phyloP scores from a whole-genome alignment of 2,888 invertebrate genomes.

The Apamea epomidion region DNA sequence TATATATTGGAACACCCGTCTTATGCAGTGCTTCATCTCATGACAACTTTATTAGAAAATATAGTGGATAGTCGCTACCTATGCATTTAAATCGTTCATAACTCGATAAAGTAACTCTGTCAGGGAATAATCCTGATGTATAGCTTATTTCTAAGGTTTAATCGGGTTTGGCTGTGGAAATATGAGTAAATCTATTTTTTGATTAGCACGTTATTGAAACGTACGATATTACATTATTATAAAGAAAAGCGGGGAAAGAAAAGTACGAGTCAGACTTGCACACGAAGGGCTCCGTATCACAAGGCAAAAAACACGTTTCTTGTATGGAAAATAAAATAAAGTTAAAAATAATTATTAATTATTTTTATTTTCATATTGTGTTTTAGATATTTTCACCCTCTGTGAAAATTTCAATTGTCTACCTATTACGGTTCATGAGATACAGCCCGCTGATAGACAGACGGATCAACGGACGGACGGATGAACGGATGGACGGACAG shows the following conservation, averaged over 20 bases:
- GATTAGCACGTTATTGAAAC: not conserved
- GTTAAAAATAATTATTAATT: no score
- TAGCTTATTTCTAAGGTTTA: conserved; percentile 26
- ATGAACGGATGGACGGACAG: no score
- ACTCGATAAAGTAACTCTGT: conserved; percentile 52
- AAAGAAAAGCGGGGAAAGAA: not conserved
- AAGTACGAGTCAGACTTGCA: not conserved
- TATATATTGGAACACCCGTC: conserved; percentile 54
- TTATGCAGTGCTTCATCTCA: conserved; percentile 59
- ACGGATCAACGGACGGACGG: no score
- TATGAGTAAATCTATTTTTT: not conserved
- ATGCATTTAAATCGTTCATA: conserved; percentile 68
- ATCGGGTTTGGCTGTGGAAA: not conserved
- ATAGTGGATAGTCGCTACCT: conserved; percentile 62
- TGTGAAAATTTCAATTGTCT: no score
- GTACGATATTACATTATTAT: not conserved
- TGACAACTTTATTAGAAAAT: conserved; percentile 71
- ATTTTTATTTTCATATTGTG: no score
- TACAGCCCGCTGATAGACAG: no score
- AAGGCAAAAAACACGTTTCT: no score
- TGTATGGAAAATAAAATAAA: no score
- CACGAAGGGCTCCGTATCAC: no score
- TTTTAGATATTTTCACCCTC: no score
- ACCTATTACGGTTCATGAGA: no score
- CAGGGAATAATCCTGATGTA: conserved; percentile 43